Base-by-base conservation (phyloP, 2,797 vertebrate species). In the Eurystomus glaucurus region DNA sequence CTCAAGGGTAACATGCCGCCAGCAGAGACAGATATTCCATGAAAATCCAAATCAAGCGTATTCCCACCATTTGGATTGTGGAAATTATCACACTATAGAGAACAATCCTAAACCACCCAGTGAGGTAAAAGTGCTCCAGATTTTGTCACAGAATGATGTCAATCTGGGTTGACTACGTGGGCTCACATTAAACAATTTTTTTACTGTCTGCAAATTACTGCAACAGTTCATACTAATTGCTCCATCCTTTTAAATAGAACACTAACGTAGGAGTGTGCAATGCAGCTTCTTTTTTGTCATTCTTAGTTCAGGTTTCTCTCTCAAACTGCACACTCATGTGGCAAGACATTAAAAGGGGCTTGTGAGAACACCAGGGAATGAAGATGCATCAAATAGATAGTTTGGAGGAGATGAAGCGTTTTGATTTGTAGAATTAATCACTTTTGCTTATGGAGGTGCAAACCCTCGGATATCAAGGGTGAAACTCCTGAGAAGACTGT, bases 261-360 rank as follows among this genome's bases (percentile, higher is more conserved):
- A 26, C 20, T 52, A 35, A n/a, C 9, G 10, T 9, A 54, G 11
- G 60, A 35, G 4, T 25, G 17, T 52, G 25, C 21, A 80, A 31
- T 22, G 29, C 50, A 82, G 14, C 29, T 45, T 23, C 28, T 15
- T 46, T 57, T 46, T 46, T 10, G 6, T 29, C 6, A 8, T 46
- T 70, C 86, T 80, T 37, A 4, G 9, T 48, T 66, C 10, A 50
- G 1, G 15, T 85, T 76, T 71, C 72, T 85, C 21, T 57, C 50
- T 79, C 29, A 70, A 70, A 85, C 28, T 8, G 6, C 28, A 21
- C 9, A 16, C 13, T 90, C 4, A 31, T 0, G 0, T 35, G 14
- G 9, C 43, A 83, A 69, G 17, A 79, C 48, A 55, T 8, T 58
- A 58, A 51, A 83, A 37, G 10, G 4, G 28, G 29, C 31, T 77